Evolutionary conservation across 2,113 vertebrate species (phyloP).

Genomic region (Datnioides undecimradiatus): DNA sequence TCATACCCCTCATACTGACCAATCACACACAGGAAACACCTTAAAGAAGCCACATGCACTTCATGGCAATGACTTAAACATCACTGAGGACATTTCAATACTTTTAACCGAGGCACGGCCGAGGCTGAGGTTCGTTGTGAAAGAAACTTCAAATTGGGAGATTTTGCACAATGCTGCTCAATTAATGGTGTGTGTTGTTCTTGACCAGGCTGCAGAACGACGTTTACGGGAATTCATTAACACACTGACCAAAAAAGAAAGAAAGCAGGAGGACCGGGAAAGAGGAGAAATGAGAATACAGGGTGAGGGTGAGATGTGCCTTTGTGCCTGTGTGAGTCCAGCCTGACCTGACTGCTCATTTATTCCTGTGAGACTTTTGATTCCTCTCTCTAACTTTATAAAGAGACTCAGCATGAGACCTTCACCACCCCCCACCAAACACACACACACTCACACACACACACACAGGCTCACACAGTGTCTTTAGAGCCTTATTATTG

Average conservation of each 20-base stretch:
- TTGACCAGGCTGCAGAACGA: background rate
- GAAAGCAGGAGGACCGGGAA: background rate
- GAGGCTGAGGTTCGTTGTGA: no score
- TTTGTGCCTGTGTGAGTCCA: background rate
- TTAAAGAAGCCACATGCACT: background rate
- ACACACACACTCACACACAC: background rate
- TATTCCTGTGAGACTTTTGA: conserved; percentile 31
- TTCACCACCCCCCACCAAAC: background rate
- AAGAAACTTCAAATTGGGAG: background rate
- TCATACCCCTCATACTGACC: background rate
- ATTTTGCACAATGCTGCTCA: no score
- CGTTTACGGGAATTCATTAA: background rate
- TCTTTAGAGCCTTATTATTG: conserved; percentile 32
- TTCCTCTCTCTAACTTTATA: conserved; percentile 13
- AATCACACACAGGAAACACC: background rate
- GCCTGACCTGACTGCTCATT: conserved; percentile 15
- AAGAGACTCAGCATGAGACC: conserved; percentile 17
- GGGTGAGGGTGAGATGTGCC: background rate
- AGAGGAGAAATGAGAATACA: background rate
- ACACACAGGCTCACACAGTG: background rate
- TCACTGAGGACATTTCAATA: no score
- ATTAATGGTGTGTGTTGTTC: no score
- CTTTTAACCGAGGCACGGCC: no score
- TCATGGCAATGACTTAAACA: no score
- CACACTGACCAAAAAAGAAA: background rate